Conservation (phyloP, 2,888 invertebrate species). For the Epicampocera succincta region DNA sequence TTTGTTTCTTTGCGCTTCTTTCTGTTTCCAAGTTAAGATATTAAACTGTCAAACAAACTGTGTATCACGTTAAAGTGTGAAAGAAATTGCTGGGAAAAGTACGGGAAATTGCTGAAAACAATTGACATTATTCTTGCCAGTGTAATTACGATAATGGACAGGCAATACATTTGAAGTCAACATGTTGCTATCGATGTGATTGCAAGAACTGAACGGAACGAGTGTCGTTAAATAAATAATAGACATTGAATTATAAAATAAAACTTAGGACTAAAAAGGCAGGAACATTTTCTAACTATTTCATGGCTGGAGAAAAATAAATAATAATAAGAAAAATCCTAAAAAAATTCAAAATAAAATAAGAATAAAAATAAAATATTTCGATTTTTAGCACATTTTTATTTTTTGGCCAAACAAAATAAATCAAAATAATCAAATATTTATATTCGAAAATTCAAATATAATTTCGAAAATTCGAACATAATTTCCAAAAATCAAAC, state of each 20-base stretch:
- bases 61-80: slow-evolving; percentile 35
- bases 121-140: slow-evolving; percentile 59
- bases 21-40: background rate
- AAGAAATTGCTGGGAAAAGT: slow-evolving; percentile 23
- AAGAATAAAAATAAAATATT: too few species aligned
- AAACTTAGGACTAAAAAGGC: too few species aligned
- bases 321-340: too few species aligned
- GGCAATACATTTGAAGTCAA: slow-evolving; percentile 47
- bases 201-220: background rate
- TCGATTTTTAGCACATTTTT: too few species aligned
- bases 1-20: background rate
- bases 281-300: too few species aligned
- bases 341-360: too few species aligned
- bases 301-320: too few species aligned
- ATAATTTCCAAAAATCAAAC: too few species aligned
- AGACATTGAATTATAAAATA: slow-evolving; percentile 11
- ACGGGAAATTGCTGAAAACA: slow-evolving; percentile 40
- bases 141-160: slow-evolving; percentile 67
- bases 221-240: slow-evolving; percentile 6
- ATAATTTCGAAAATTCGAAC: too few species aligned
- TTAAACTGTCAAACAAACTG: slow-evolving; percentile 35
- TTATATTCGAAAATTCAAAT: too few species aligned
- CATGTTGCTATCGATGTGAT: slow-evolving; percentile 12
- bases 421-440: too few species aligned
- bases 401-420: too few species aligned